Evolutionary conservation across 2,797 vertebrate species (phyloP), one percentile per base, ranked within the genome.

Genomic region (Dicrostonyx torquatus): DNA sequence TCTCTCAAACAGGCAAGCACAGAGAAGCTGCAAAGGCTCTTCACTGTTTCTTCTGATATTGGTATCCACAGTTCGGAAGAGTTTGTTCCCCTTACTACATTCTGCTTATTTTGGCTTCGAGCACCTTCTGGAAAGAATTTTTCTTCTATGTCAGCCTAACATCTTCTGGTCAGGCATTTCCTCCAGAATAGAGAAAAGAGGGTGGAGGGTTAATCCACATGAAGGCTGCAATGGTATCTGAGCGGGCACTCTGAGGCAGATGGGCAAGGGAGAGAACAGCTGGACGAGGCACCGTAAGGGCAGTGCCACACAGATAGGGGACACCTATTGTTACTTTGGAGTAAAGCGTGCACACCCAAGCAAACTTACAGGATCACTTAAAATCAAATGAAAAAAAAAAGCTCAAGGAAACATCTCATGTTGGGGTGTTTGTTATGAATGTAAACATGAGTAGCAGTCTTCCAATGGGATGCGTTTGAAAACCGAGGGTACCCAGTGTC

Each of bases 61-160:
- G 95, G 87, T 91, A 64, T 75, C 45, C 26, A 24, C 31, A 87
- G 79, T 91, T 94, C 68, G 85, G 94, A 94, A 92, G 87, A 97
- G 58, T 53, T 60, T 75, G 34, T 75, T 96, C 76, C 82, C 31
- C 53, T 29, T 40, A 18, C 87, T 84, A 37, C 17, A 76, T 87
- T 77, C 79, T 96, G 72, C 84, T 92, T n/a, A 95, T 87, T 94
- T 89, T 62, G 37, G 34, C 55, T 64, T 89, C 31, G 68, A 62
- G 40, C 43, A 82, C 92, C 20, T 93, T 93, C 83, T 82, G n/a
- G 76, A 75, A 70, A 90, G 72, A 26, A 83, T 96, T 95, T 96
- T 43, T n/a, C 18, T 55, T 86, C 64, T 93, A 88, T 93, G 87
- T 96, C 87, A 92, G 64, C 83, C 80, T 94, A 96, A 53, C 55